Conservation (phyloP, 2,797 vertebrate species). For the Tapirus indicus region DNA sequence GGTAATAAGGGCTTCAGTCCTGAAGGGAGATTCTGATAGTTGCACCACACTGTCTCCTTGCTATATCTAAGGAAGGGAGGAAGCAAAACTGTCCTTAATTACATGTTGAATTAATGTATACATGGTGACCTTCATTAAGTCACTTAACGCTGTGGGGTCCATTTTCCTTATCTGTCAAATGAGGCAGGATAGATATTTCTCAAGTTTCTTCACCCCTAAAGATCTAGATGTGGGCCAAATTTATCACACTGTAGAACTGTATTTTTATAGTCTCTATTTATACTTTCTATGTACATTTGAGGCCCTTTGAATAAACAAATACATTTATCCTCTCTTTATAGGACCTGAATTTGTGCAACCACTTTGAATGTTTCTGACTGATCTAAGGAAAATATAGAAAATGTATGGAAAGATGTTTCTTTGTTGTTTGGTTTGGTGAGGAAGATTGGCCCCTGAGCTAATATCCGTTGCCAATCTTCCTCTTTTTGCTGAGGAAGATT, state of each 20-base stretch:
- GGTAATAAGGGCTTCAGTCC: not conserved
- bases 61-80: not conserved
- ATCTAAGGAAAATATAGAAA: constrained; percentile 25
- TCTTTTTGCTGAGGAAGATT: too few species aligned
- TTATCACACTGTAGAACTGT: not conserved
- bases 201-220: not conserved
- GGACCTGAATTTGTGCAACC: not conserved
- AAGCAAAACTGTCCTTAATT: not conserved
- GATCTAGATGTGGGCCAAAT: not conserved
- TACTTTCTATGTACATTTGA: not conserved
- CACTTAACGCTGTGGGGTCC: not conserved
- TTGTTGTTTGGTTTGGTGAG: not conserved
- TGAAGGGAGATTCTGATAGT: not conserved
- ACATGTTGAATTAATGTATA: not conserved
- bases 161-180: not conserved
- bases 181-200: not conserved
- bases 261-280: not conserved
- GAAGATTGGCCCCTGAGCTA: too few species aligned
- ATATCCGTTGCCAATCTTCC: too few species aligned
- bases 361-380: not conserved
- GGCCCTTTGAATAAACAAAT: not conserved
- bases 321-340: constrained; percentile 1
- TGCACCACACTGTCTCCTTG: not conserved
- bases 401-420: not conserved
- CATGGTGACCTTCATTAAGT: not conserved